Conservation (phyloP, 2,797 vertebrate genomes). For the Chloroceryle amazona region DNA sequence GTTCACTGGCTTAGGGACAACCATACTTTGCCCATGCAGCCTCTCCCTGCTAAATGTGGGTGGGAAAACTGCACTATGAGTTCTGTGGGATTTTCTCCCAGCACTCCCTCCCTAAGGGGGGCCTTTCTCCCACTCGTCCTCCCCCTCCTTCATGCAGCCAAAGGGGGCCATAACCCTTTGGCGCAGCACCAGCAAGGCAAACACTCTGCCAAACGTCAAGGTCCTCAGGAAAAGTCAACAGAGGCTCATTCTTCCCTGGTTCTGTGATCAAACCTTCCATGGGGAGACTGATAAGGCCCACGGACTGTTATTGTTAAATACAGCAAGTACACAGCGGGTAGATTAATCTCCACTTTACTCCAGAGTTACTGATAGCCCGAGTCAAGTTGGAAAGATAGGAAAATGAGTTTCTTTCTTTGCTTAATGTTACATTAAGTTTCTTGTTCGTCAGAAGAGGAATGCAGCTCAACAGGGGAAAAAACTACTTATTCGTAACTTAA, state of each 20-base stretch:
- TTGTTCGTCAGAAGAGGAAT: slow-evolving; percentile 27
- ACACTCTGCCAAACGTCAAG: slow-evolving; percentile 55
- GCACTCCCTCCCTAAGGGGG: neutral
- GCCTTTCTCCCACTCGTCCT: neutral
- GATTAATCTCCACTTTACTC: slow-evolving; percentile 63
- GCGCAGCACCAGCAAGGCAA: slow-evolving; percentile 59
- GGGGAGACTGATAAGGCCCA: slow-evolving; percentile 66
- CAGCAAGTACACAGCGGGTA: slow-evolving; percentile 47
- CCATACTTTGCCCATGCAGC: neutral
- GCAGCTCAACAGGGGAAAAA: neutral
- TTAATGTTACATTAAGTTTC: slow-evolving; percentile 61
- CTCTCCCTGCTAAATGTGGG: neutral
- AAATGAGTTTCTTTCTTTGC: slow-evolving; percentile 60
- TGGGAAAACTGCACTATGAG: neutral
- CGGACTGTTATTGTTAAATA: slow-evolving; percentile 52
- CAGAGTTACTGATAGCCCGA: slow-evolving; percentile 47
- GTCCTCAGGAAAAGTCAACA: slow-evolving; percentile 70
- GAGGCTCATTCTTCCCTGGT: slow-evolving; percentile 54
- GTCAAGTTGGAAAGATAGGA: slow-evolving; percentile 37
- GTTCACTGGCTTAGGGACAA: neutral
- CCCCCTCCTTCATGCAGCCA: neutral
- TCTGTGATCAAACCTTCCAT: slow-evolving; percentile 67
- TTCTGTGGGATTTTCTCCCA: neutral
- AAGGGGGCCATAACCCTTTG: neutral
- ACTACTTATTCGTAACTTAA: neutral